phyloP scores from a whole-genome alignment of 1,140 invertebrate genomes.

The Anastrepha ludens region DNA sequence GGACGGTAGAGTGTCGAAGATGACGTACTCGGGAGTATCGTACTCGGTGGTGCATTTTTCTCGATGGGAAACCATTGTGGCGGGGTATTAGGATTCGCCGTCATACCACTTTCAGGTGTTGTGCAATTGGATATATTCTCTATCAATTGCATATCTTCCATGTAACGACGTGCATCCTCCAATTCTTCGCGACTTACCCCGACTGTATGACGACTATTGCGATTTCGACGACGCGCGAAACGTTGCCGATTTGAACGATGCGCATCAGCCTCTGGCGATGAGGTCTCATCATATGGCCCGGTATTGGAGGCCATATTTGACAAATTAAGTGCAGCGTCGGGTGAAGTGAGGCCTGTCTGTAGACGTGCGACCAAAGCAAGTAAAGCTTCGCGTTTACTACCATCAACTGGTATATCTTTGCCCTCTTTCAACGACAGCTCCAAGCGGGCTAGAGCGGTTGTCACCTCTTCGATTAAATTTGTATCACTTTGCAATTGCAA shows the following conservation, averaged over 20 bases:
- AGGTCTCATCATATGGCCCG: conserved; percentile 56
- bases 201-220: conserved; percentile 83
- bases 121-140: conserved; percentile 65
- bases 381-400: conserved; percentile 79
- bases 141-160: conserved; percentile 79
- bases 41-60: conserved; percentile 68
- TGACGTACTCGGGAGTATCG: conserved; percentile 57
- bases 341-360: conserved; percentile 80
- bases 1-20: conserved; percentile 70
- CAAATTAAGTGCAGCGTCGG: conserved; percentile 63
- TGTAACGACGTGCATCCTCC: conserved; percentile 82
- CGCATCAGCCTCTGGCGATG: conserved; percentile 57
- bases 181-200: conserved; percentile 87
- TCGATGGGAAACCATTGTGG: conserved; percentile 62
- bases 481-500: conserved; percentile 66
- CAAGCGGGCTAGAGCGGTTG: conserved; percentile 83
- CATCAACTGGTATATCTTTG: conserved; percentile 75
- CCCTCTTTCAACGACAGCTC: conserved; percentile 81
- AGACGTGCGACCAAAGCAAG: conserved; percentile 84
- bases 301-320: conserved; percentile 41
- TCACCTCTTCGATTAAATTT: conserved; percentile 85
- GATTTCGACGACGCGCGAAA: conserved; percentile 74
- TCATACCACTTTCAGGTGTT: conserved; percentile 57
- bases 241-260: conserved; percentile 68
- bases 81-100: conserved; percentile 51